These are phyloP conservation scores for Pinctada fucata DNA, from an alignment of 2,888 invertebrate genomes.

Conservation along the genomic window DNA sequence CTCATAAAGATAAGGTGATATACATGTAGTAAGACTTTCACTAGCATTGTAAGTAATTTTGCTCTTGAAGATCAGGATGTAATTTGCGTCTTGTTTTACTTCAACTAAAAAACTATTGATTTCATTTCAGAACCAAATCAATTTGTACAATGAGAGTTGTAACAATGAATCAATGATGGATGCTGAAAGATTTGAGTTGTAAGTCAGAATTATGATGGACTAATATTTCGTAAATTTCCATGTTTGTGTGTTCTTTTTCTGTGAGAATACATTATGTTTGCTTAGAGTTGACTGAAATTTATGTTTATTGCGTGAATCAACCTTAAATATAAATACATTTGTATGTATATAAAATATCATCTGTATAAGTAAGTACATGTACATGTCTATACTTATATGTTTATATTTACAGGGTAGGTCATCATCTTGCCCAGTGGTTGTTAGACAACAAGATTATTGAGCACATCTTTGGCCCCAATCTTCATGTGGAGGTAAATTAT, in stretches of 20 bases:
- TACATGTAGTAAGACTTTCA: too few species aligned
- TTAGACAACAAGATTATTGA: slow-evolving; percentile 92
- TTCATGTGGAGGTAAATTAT: slow-evolving; percentile 90
- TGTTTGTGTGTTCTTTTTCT: not conserved
- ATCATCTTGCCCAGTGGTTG: slow-evolving; percentile 91
- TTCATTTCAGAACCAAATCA: slow-evolving; percentile 83
- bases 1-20: too few species aligned
- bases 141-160: slow-evolving; percentile 92
- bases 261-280: not conserved
- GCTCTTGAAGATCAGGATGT: too few species aligned
- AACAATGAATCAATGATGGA: slow-evolving; percentile 92
- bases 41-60: too few species aligned
- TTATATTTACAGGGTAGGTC: slow-evolving; percentile 73
- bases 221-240: not conserved
- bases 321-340: too few species aligned
- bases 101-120: not conserved
- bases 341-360: too few species aligned
- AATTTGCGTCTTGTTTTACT: too few species aligned
- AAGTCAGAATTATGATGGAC: not conserved
- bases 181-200: slow-evolving; percentile 82
- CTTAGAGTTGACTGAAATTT: not conserved
- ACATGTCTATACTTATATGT: not conserved
- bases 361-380: too few species aligned
- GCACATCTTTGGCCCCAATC: slow-evolving; percentile 96
- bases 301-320: not conserved